Base-by-base conservation (phyloP, 2,113 vertebrate species). In the Zootoca vivipara region DNA sequence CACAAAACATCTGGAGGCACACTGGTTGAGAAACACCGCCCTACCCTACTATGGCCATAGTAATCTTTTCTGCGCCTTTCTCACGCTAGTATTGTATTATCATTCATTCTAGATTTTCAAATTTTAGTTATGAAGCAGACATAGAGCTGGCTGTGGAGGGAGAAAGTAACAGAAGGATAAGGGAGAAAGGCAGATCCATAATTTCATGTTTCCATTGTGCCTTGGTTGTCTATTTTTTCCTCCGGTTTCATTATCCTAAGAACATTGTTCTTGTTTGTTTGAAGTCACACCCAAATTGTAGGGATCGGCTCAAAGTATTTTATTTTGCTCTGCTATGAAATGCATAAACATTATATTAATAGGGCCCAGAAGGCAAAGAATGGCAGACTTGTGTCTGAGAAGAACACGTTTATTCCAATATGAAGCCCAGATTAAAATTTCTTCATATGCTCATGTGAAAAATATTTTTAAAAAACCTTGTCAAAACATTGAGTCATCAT, bases 371-470 rank as follows among this genome's bases (percentile, higher is more conserved):
- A 94, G 88, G 82, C 83, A 88, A 77, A 1, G 0, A 20, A 9
- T 3, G 22, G 78, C 40, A 26, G n/a, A 80, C 24, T 89, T 38
- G 73, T 91, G 46, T 89, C 40, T 67, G 58, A 73, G 42, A 88
- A 65, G n/a, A 88, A 82, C 86, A 28, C 0, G 0, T 72, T 87
- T 46, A 88, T 89, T 82, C 74, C 85, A 93, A 86, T 69, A n/a
- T 35, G 90, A 89, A 92, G 65, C 87, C 88, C 93, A 94, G 89
- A 92, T 95, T 94, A 88, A 94, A 92, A 84, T 72, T 70, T 40
- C 58, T 77, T 90, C 74, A n/a, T 82, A 65, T 78, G 38, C 56
- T 91, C 82, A 84, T 86, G 88, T 20, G 40, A 79, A 85, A 84
- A 89, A 88, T 64, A 78, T 16, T 69, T 85, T 85, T 62, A 18